Evolutionary conservation across 2,113 vertebrate species (phyloP), one percentile per base, ranked within the genome.

Genomic region (Forbesichthys agassizii): DNA sequence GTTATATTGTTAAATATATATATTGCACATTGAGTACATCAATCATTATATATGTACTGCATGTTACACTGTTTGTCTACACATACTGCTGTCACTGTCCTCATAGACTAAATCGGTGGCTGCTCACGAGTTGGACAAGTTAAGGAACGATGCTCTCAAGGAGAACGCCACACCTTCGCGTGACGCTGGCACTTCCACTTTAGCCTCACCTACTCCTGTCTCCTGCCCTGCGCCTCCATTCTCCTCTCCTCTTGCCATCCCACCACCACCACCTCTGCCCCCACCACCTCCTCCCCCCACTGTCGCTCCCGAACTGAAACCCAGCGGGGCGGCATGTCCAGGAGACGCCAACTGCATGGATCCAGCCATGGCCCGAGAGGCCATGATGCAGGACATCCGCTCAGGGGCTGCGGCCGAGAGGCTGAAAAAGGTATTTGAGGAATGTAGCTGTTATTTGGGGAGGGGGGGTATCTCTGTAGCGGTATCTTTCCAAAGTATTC

Each of bases 341-440:
- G 84, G 70, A 61, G 66, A 53, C 46, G 69, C 76, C 3, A 0
- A 54, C 67, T 9, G 59, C 14, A 6, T 20, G 47, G 90, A 88
- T 74, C 59, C 89, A 5, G 84, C 20, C 49, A 78, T 91, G 3
- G 88, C 93, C 61, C 91, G 96, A 64, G 91, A 94, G 77, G 96
- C 95, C 36, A 81, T 99, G 47, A 59, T 99, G 93, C 95, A 98
- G 13, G 95, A 96, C 27, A 99, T 99, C 75, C 95, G 96, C 65
- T 95, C 96, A 0, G 96, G 97, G 66, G 86, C 92, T 1, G 96
- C 95, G n/a, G 95, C 94, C 1, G 93, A 95, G 6, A 92, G 89
- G 46, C 83, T 99, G 54, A 94, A 90, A 89, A 99, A 96, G 95
- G 97, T 98, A 91, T 42, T 33, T 47, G 42, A n/a, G 4, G 67